Conservation (phyloP, 2,113 vertebrate genomes). For the Platysternon megacephalum region DNA sequence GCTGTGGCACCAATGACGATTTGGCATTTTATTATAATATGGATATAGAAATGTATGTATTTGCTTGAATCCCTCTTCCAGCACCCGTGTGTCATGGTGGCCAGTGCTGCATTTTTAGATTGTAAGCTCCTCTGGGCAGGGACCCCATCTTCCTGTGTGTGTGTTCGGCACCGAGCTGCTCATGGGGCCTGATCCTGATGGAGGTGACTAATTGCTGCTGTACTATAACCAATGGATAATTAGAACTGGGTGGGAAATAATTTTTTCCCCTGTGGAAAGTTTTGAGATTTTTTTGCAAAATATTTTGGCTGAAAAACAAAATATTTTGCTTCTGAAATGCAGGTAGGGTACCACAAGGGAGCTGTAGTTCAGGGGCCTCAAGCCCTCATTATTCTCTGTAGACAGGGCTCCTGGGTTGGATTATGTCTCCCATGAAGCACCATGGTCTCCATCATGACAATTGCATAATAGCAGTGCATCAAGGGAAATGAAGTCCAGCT, state of each 20-base stretch:
- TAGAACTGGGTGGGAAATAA: not conserved
- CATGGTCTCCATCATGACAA: not conserved
- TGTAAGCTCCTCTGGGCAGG: conserved; percentile 33
- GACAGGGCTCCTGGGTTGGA: not conserved
- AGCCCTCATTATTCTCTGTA: not conserved
- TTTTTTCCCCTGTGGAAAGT: not conserved
- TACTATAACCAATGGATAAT: conserved; percentile 38
- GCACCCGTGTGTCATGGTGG: conserved; percentile 54
- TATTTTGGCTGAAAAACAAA: conserved; percentile 4
- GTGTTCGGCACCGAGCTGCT: not conserved
- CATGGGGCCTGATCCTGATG: not conserved
- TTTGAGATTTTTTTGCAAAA: conserved; percentile 5
- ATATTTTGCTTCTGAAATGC: conserved; percentile 23
- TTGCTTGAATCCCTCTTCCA: conserved; percentile 51
- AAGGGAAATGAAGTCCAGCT: not conserved
- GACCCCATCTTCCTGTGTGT: conserved; percentile 27
- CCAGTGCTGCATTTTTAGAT: conserved; percentile 52
- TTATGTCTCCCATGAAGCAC: not conserved
- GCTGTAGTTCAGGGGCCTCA: not conserved
- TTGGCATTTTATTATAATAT: conserved; percentile 50
- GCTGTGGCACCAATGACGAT: conserved; percentile 36
- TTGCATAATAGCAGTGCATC: not conserved
- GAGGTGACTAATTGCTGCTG: not conserved
- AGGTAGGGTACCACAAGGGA: not conserved
- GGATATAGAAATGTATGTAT: conserved; percentile 63